A percentile compares a stretch with the other conserved stretches of the same genome.
phyloP scores from a whole-genome alignment of 2,113 vertebrate genomes.

The Saguinus imperator region DNA sequence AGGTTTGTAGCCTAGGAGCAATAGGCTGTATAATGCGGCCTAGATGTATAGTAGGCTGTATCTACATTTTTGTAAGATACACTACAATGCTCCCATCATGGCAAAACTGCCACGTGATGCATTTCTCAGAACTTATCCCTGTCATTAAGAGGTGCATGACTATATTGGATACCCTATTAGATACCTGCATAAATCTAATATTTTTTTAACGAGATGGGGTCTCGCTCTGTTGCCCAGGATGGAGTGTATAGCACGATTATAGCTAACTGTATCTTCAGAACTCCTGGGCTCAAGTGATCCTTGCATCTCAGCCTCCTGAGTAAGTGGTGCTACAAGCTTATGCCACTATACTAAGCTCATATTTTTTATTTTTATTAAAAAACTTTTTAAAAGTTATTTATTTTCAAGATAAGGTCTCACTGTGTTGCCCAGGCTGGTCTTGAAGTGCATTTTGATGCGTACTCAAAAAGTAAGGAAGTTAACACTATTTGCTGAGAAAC shows the following conservation, averaged over 20 bases:
- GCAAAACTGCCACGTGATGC: neutral
- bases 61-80: neutral
- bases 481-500: neutral
- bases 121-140: neutral
- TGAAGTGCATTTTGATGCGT: neutral
- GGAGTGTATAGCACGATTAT: neutral
- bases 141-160: neutral
- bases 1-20: neutral
- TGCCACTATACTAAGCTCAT: neutral
- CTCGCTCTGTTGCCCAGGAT: neutral
- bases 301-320: neutral
- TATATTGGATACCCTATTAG: neutral
- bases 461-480: neutral
- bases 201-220: neutral
- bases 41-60: neutral
- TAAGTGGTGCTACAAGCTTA: neutral
- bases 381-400: neutral
- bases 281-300: neutral
- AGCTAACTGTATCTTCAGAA: neutral
- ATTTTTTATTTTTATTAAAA: neutral
- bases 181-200: too few relatives aligned
- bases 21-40: neutral
- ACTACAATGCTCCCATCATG: neutral
- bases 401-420: neutral
- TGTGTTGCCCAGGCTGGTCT: neutral